Evolutionary conservation across 35 echinoderm and acorn worm genomes (phyloP).

Genomic region (Holothuria glaberrima): DNA sequence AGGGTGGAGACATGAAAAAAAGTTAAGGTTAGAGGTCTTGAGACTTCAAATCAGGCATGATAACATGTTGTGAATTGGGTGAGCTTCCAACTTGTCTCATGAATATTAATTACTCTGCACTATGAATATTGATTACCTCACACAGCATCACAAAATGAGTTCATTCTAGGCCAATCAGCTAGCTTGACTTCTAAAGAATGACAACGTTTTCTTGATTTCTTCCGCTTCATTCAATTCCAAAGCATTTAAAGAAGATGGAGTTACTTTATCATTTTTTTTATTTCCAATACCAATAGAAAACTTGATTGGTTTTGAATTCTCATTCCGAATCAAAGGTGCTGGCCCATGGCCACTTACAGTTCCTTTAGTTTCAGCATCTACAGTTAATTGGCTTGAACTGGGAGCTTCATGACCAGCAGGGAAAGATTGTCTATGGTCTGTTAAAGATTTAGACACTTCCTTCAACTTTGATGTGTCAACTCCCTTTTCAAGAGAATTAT

Average conservation of each 20-base stretch:
- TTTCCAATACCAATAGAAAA: constrained; percentile 29
- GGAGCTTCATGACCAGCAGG: background rate
- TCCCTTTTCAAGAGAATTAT: background rate
- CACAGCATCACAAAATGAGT: no score
- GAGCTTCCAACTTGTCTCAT: no score
- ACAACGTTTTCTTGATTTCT: constrained; percentile 10
- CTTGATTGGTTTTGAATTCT: constrained; percentile 47
- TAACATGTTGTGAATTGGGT: no score
- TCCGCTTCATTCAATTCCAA: background rate
- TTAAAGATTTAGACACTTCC: background rate
- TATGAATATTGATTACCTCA: no score
- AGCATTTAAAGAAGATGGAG: constrained; percentile 2
- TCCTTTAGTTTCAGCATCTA: background rate
- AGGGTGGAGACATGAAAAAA: no score
- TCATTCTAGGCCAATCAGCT: background rate
- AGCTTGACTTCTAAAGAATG: constrained; percentile 14
- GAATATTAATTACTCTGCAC: no score
- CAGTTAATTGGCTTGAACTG: background rate
- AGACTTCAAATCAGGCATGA: no score
- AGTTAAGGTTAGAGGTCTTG: no score
- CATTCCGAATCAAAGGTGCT: background rate
- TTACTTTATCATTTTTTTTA: background rate
- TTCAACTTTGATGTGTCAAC: background rate
- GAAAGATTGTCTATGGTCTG: background rate
- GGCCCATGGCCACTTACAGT: background rate